Percentiles rank a stretch among this genome's conserved stretches.
These are phyloP conservation scores for Autographa gamma DNA, from an alignment of 2,888 invertebrate genomes.

Conservation along the genomic window DNA sequence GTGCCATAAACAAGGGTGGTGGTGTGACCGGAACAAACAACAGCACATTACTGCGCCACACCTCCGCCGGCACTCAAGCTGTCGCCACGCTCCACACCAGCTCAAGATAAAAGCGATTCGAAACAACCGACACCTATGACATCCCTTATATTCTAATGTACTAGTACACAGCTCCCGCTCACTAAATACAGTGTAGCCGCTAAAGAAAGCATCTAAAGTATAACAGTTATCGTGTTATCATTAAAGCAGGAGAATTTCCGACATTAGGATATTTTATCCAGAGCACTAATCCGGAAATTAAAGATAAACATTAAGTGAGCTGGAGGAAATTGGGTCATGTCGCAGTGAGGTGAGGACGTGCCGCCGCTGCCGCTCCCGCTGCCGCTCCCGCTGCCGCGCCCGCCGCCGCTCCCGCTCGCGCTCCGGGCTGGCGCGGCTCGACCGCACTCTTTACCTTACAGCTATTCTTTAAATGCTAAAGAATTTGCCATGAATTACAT, in stretches of 20 bases:
- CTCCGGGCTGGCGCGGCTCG: background rate
- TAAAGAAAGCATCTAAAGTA: background rate
- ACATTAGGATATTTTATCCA: background rate
- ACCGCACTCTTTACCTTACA: background rate
- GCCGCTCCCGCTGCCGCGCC: background rate
- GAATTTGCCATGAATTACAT: background rate
- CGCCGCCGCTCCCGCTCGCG: background rate
- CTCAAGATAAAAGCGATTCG: no score
- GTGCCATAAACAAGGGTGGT: background rate
- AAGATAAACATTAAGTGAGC: conserved; percentile 28
- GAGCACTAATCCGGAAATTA: conserved; percentile 48
- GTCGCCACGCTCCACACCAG: no score
- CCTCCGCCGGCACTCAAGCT: no score
- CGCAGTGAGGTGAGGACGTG: conserved; percentile 1
- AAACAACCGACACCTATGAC: background rate
- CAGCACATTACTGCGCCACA: background rate
- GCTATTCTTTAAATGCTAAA: background rate
- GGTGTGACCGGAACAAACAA: background rate
- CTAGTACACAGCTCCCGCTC: no score
- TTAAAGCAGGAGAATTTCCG: background rate
- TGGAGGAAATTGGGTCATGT: conserved; percentile 39
- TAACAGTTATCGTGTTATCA: background rate
- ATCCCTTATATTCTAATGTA: no score
- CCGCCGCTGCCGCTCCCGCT: background rate
- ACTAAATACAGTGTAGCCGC: no score